phyloP scores from a whole-genome alignment of 2,888 invertebrate species.

The Leucania comma region DNA sequence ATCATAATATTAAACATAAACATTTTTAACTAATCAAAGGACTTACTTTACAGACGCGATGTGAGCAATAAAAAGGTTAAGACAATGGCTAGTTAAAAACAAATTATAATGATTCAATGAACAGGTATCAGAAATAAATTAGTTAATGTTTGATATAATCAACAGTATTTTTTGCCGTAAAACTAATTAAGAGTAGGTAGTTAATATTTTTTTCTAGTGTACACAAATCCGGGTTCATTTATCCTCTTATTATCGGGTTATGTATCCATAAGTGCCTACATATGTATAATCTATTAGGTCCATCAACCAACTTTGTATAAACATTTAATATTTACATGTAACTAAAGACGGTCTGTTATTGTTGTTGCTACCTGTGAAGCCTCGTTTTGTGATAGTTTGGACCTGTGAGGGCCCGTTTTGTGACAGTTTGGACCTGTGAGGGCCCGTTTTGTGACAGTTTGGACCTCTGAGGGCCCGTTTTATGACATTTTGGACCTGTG shows the following conservation, averaged over 20 bases:
- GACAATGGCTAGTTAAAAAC: conserved; percentile 13
- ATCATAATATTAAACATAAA: too few species aligned
- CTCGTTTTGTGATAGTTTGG: background rate
- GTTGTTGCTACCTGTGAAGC: too few species aligned
- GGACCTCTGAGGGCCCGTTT: too few species aligned
- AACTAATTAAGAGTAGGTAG: background rate
- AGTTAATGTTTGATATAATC: background rate
- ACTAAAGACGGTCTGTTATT: too few species aligned
- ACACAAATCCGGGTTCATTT: conserved; percentile 30
- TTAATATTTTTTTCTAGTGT: background rate
- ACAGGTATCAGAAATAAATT: background rate
- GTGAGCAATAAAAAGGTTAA: background rate
- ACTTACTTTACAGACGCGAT: background rate
- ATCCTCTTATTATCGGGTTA: too few species aligned
- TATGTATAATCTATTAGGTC: too few species aligned
- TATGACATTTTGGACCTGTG: too few species aligned
- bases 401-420: background rate
- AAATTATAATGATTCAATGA: conserved; percentile 1
- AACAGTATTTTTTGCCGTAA: background rate
- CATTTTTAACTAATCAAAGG: too few species aligned
- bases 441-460: too few species aligned
- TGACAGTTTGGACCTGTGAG: background rate
- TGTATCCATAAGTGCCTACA: too few species aligned
- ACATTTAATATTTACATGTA: background rate
- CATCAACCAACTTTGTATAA: too few species aligned